Evolutionary conservation across 2,797 vertebrate species (phyloP), one percentile per base, ranked within the genome.

Genomic region (Orestias chungarensis): DNA sequence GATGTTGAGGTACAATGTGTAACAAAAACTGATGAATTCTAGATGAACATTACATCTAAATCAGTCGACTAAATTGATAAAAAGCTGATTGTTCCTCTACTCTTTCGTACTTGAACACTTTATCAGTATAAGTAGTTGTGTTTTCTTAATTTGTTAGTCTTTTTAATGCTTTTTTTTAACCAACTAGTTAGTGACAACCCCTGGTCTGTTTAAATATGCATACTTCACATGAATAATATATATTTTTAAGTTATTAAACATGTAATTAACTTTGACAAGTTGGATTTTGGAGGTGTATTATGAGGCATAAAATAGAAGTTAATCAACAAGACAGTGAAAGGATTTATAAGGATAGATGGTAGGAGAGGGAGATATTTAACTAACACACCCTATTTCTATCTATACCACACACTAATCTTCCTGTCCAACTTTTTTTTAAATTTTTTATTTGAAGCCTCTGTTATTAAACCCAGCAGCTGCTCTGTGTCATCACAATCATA

Each of bases 341-440:
- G 23, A 70, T 6, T 6, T 59, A 71, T 40, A 7, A 64, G 79
- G 78, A 74, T 62, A 62, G 18, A 44, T 79, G 0, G 20, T 20
- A 12, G 70, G 35, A 27, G 66, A 82, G 76, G 73, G 44, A 73
- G 75, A 35, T 73, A 44, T 66, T 73, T 82, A 46, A 23, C 57
- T 79, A 54, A 82, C 64, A 76, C 65, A 52, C 62, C 79, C 67
- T 69, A 70, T 69, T 80, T 70, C 59, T 77, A 17, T 74, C 25
- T 23, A 62, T 61, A 57, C 69, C 85, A 79, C 79, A 73, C 82
- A 76, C 67, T 68, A 25, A 68, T 44, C 54, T 59, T 71, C 44
- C 47, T 66, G 43, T 8, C 14, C 38, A 57, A 50, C 23, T 29
- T 47, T 61, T 64, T 50, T 57, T 64, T 33, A 31, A 44, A 38